Base-by-base conservation (phyloP, 2,113 vertebrate genomes). In the Vicugna pacos region DNA sequence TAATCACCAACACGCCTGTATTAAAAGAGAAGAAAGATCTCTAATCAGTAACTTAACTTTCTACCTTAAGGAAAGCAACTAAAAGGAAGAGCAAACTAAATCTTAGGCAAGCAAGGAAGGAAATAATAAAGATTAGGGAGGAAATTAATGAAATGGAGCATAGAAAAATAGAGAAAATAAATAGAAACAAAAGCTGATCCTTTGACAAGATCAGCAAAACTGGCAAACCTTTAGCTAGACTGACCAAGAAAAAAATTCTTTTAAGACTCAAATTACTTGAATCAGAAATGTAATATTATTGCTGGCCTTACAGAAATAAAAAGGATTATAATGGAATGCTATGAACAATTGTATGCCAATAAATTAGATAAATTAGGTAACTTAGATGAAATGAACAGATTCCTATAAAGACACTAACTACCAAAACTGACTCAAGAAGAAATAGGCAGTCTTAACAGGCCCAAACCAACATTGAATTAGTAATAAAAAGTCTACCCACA, bases 151-250 rank as follows among this genome's bases (percentile, higher is more conserved):
- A 89, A 72, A 46, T 20, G 77, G 28, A 56, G 46, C 54, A 28
- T 72, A 94, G 56, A 35, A 94, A 88, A 81, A 54, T 67, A 93
- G 42, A 94, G n/a, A 73, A 82, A 82, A 73, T 38, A 62, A 88
- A 58, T 69, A 15, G 52, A 85, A 82, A 62, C 56, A 72, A 94
- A 73, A 73, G 26, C 54, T 81, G 5, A 50, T 73, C 65, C 77
- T 89, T 73, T 89, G n/a, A 82, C 20, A 20, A 82, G 35, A 75
- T 65, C 28, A 56, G 46, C 69, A 94, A 86, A 38, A 86, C 52
- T 62, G 92, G 32, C 65, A 86, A 77, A 69, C 2, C 58, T 92
- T 75, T 76, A 77, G 28, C 48, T 77, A 56, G 50, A 93, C n/a
- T 88, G 46, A 60, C 42, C 75, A 89, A 72, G 75, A 42, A 72